Evolutionary conservation across 2,888 invertebrate species (phyloP), one percentile per base, ranked within the genome.

Genomic region (Agrochola circellaris): DNA sequence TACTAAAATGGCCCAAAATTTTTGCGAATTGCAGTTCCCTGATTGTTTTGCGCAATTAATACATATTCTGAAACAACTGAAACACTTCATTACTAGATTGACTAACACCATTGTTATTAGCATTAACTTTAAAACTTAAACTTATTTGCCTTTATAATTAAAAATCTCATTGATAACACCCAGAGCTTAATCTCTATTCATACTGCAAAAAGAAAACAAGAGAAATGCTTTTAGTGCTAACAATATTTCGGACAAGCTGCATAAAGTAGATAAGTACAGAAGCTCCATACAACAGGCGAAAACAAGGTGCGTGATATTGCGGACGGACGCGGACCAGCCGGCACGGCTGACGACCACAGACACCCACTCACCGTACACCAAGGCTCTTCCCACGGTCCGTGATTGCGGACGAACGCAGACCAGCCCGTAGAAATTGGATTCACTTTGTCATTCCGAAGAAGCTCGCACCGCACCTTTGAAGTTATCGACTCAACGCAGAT

Each of bases 201-300:
- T 38, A 45, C 68, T 26, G 34, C n/a, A 61, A 70, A 79, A 79
- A 38, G 45, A 30, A 54, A 82, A 75, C 20, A 34, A 51, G 23
- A 54, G 42, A 71, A 85, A 82, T 68, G 82, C 69, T 77, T 83
- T 82, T 73, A 77, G 73, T 30, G 66, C 73, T 82, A 82, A 85
- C 85, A 77, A 74, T 77, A 82, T 85, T 83, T 81, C 68, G 70
- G 66, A 77, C 69, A 64, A 38, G 51, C 30, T 23, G 2, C 23
- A 79, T 20, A 8, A 34, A 20, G 23, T 2, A 45, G 20, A 26
- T 6, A 15, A 45, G 0, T 11, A 15, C 61, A 77, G 73, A 62
- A 77, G 13, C 4, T 48, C 2, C 0, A 13, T 2, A 54, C 8
- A 38, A 17, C 61, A 9, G 8, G 20, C 1, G 3, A 20, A 4